Evolutionary conservation across 2,113 vertebrate species (phyloP).

Genomic region (Sebastes schlegelii): DNA sequence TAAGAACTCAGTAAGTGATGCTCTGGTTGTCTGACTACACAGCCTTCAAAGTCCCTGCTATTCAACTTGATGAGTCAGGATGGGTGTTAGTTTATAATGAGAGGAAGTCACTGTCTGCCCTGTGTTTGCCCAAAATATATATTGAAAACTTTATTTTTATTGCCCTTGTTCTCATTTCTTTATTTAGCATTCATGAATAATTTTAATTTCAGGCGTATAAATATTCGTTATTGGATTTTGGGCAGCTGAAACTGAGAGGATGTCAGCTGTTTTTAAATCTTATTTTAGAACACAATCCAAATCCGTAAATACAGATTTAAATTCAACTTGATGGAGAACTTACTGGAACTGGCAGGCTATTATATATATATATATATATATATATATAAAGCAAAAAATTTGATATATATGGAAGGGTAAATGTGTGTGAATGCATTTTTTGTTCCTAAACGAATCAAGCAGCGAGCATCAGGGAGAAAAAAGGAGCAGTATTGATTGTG

Average conservation of each 20-base stretch:
- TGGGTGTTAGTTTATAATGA: constrained; percentile 51
- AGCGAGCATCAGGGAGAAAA: neutral
- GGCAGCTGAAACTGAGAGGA: neutral
- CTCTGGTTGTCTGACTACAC: neutral
- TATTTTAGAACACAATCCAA: constrained; percentile 25
- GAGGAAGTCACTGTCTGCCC: constrained; percentile 8
- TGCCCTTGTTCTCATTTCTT: constrained; percentile 25
- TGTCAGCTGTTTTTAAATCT: constrained; percentile 22
- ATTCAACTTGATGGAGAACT: neutral
- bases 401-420: too few species aligned
- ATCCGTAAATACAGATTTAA: constrained; percentile 22
- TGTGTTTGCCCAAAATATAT: neutral
- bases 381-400: neutral
- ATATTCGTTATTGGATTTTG: neutral
- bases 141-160: neutral
- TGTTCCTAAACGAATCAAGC: constrained; percentile 1
- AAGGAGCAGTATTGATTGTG: constrained; percentile 35
- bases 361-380: neutral
- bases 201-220: constrained; percentile 17
- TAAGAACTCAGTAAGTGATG: constrained; percentile 10
- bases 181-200: constrained; percentile 41
- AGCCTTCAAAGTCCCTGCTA: neutral
- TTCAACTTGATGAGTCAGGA: constrained; percentile 35
- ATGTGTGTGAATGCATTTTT: neutral
- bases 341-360: neutral